These are phyloP conservation scores for Carcharodon carcharias DNA, from an alignment of 2,797 vertebrate species.

Conservation along the genomic window DNA sequence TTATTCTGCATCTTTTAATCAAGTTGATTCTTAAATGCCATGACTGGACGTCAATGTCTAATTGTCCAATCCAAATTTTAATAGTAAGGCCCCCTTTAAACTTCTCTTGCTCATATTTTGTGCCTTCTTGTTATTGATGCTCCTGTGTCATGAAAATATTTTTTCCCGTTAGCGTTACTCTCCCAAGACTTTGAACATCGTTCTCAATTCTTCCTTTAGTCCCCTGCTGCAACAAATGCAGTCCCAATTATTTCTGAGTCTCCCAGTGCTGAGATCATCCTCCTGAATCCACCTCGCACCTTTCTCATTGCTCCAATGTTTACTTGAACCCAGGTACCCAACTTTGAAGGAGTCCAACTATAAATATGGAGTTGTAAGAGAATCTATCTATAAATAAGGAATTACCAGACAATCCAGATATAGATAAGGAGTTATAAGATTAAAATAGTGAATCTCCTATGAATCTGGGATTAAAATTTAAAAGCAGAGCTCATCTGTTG, in stretches of 20 bases:
- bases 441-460: too few species aligned
- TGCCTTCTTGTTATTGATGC: neutral
- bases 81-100: neutral
- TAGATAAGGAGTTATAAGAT: too few species aligned
- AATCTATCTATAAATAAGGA: too few species aligned
- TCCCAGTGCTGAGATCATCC: neutral
- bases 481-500: too few species aligned
- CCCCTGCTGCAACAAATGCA: neutral
- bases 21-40: neutral
- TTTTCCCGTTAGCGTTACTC: neutral
- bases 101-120: neutral
- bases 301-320: neutral
- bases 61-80: neutral
- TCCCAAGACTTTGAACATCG: neutral
- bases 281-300: neutral
- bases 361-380: too few species aligned
- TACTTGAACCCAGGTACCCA: neutral
- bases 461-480: too few species aligned
- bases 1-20: neutral
- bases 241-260: neutral
- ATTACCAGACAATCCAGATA: too few species aligned
- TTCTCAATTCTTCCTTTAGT: neutral
- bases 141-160: neutral
- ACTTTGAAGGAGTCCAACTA: too few species aligned
- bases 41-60: neutral